These are phyloP conservation scores for Teleogryllus oceanicus DNA, from an alignment of 2,888 invertebrate species.

Conservation along the genomic window DNA sequence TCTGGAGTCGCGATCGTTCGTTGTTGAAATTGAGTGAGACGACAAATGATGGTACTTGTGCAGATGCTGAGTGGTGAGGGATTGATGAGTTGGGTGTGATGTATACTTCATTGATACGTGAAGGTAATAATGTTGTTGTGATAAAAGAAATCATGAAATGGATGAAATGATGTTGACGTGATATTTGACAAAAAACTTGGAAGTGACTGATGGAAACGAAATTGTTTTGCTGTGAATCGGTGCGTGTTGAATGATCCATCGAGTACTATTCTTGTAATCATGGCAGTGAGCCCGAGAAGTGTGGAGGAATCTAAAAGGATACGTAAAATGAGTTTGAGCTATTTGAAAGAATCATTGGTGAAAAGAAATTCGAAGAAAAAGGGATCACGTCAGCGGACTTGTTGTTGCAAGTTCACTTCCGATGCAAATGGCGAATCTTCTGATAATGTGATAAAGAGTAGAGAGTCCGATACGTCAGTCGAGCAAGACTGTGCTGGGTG, in stretches of 20 bases:
- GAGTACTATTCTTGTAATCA: constrained; percentile 21
- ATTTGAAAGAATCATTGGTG: constrained; percentile 35
- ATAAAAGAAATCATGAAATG: no score
- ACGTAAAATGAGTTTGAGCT: constrained; percentile 36
- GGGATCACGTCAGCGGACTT: constrained; percentile 33
- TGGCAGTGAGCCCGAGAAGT: constrained; percentile 33
- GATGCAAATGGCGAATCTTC: constrained; percentile 37
- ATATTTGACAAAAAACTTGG: not conserved
- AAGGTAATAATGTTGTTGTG: not conserved
- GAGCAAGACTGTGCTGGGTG: constrained; percentile 30
- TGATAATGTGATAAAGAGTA: constrained; percentile 26
- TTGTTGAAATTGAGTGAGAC: no score
- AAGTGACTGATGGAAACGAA: not conserved
- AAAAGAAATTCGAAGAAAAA: constrained; percentile 35
- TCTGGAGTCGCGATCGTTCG: no score
- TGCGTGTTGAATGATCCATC: constrained; percentile 18
- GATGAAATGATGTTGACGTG: no score
- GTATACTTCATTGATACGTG: not conserved
- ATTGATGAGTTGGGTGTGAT: not conserved
- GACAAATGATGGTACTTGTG: no score
- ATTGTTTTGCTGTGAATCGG: not conserved
- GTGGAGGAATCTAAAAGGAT: constrained; percentile 35
- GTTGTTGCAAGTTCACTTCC: constrained; percentile 35
- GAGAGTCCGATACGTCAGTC: constrained; percentile 24
- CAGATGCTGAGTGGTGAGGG: not conserved